phyloP scores from a whole-genome alignment of 2,888 invertebrate species.

The Dolichopus griseipennis region DNA sequence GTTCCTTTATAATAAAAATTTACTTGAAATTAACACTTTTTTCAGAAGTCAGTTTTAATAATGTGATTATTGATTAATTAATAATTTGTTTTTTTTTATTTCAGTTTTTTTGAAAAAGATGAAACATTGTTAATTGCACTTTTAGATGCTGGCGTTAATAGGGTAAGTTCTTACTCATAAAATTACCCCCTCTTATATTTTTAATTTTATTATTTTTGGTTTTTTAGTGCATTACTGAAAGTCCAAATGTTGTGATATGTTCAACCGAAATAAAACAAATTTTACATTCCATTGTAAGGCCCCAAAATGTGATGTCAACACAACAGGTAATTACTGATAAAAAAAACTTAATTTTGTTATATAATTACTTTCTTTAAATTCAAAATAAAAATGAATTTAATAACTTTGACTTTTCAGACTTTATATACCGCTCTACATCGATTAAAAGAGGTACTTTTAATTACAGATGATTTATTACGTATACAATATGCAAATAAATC shows the following conservation, averaged over 20 bases:
- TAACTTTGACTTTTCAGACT: conserved; percentile 44
- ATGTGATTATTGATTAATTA: too few relatives aligned
- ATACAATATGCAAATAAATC: conserved; percentile 84
- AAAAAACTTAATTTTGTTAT: not conserved
- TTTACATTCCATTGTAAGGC: conserved; percentile 65
- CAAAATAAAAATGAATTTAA: conserved; percentile 10
- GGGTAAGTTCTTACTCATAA: conserved; percentile 53
- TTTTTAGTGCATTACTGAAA: conserved; percentile 57
- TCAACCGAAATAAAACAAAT: conserved; percentile 65
- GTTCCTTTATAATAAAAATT: too few relatives aligned
- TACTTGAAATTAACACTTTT: too few relatives aligned
- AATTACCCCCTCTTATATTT: too few relatives aligned
- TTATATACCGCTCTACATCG: conserved; percentile 79
- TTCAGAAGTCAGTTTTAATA: too few relatives aligned
- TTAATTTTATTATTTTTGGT: not conserved
- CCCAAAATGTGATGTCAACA: conserved; percentile 68
- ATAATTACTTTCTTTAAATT: conserved; percentile 13
- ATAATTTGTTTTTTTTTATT: conserved; percentile 43
- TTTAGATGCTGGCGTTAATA: conserved; percentile 77
- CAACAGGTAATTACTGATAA: conserved; percentile 34
- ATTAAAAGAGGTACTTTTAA: conserved; percentile 75
- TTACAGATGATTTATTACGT: conserved; percentile 76
- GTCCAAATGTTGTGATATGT: conserved; percentile 52
- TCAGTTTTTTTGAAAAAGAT: conserved; percentile 73
- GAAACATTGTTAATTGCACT: conserved; percentile 68